phyloP scores from a whole-genome alignment of 2,888 invertebrate species.

The Agrotis ipsilon region DNA sequence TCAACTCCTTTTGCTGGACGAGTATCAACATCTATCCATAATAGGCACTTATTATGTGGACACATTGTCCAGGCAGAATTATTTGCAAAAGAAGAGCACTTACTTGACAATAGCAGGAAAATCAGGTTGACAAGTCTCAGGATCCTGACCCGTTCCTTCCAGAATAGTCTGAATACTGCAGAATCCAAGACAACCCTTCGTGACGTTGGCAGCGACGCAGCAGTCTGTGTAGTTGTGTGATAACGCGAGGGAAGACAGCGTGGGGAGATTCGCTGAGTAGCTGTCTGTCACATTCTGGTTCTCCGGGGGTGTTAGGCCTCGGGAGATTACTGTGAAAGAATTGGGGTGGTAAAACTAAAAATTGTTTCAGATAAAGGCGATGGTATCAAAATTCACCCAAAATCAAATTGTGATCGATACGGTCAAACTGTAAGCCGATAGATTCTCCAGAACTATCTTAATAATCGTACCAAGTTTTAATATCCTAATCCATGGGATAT shows the following conservation, averaged over 20 bases:
- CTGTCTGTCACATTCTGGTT: slow-evolving; percentile 87
- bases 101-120: slow-evolving; percentile 94
- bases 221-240: slow-evolving; percentile 96
- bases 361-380: no score
- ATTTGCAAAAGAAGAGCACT: slow-evolving; percentile 1
- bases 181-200: slow-evolving; percentile 94
- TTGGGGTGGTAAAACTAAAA: background rate
- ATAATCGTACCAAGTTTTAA: no score
- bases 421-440: no score
- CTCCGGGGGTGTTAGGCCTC: slow-evolving; percentile 92
- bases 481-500: no score
- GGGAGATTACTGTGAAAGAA: slow-evolving; percentile 91
- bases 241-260: slow-evolving; percentile 82
- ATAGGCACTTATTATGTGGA: no score
- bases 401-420: no score
- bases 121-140: slow-evolving; percentile 95
- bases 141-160: slow-evolving; percentile 95
- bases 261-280: slow-evolving; percentile 84
- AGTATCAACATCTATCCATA: no score
- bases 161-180: slow-evolving; percentile 95
- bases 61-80: no score
- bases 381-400: no score
- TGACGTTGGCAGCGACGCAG: slow-evolving; percentile 93
- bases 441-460: no score
- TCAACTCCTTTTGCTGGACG: no score